Percentiles rank a stretch among this genome's conserved stretches.
These are phyloP conservation scores for Todiramphus chloris DNA, from an alignment of 2,113 vertebrate species.

Conservation along the genomic window DNA sequence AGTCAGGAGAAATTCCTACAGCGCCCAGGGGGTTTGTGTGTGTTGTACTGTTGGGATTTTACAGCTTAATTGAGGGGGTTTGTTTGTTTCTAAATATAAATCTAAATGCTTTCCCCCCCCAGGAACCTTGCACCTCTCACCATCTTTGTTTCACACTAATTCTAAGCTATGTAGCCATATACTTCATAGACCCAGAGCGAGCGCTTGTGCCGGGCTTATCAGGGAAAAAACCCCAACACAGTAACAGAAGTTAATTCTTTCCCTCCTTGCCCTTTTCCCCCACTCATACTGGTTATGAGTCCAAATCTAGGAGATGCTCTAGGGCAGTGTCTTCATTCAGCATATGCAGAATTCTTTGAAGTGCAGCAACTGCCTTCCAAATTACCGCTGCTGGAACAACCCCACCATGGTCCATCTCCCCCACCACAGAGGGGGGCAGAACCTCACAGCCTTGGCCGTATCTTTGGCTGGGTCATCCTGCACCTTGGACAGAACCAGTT, in stretches of 20 bases:
- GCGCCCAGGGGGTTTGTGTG: fast-evolving
- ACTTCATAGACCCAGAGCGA: not conserved
- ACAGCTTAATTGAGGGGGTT: not conserved
- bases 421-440: not conserved
- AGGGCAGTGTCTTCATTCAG: not conserved
- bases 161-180: not conserved
- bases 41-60: not conserved
- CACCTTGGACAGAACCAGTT: not conserved
- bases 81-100: not conserved
- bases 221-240: not conserved
- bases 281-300: not conserved
- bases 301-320: not conserved
- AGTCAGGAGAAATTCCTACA: not conserved
- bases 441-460: not conserved
- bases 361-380: not conserved
- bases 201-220: not conserved
- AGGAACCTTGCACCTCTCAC: not conserved
- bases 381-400: not conserved
- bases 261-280: not conserved
- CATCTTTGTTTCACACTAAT: no score
- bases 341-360: not conserved
- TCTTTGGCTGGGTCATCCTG: not conserved
- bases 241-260: not conserved
- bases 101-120: not conserved
- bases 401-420: fast-evolving